Base-by-base conservation (phyloP, 2,888 invertebrate species). In the Patella caerulea region DNA sequence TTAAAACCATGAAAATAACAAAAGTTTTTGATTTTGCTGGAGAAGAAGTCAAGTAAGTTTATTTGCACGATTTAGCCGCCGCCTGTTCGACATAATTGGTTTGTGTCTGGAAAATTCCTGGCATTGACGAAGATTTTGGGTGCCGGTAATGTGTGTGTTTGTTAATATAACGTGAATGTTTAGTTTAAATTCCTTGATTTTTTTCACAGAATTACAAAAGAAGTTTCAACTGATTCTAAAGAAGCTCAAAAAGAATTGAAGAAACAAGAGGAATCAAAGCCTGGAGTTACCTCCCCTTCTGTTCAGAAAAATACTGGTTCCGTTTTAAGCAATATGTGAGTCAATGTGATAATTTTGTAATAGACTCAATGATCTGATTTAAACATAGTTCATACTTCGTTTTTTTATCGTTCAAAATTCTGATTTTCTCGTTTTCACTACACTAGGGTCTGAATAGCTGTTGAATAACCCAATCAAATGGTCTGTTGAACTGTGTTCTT, bases 21-120 rank as follows among this genome's bases (percentile, higher is more conserved):
- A 90, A 93, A 86, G 91, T 93, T 19, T 96, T 95, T 89, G 96
- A 97, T 88, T 97, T 97, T 94, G 97, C 97, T 69, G 97, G 97
- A 12, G 97, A 97, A 93, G 95, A 95, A 89, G 94, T 95, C 74
- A 93, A 92, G 95, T 88, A 92, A 92, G 29, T 69, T 77, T 14
- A 55, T 59, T n/a, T 2, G 5, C 11, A 71, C 17, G 29, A 11
- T 17, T 55, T 14, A 15, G 29, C 71, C 1, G 29, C 71, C 1
- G 4, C 5, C 34, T 34, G 5, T 4, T 34, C 4, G 5, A 34
- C 34, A 34, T 34, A 34, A 34, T 34, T 5, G 34, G 34, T 34
- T 0, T 34, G 34, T 34, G 34, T 34, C 34, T 34, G 34, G 34
- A 34, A 34, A 34, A 34, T 34, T 34, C 34, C 34, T 34, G 34